Percentiles rank a stretch among this genome's conserved stretches.
phyloP scores from a whole-genome alignment of 30 jellyfish, hydroid and myxozoan genomes.

The Morbakka virulenta region DNA sequence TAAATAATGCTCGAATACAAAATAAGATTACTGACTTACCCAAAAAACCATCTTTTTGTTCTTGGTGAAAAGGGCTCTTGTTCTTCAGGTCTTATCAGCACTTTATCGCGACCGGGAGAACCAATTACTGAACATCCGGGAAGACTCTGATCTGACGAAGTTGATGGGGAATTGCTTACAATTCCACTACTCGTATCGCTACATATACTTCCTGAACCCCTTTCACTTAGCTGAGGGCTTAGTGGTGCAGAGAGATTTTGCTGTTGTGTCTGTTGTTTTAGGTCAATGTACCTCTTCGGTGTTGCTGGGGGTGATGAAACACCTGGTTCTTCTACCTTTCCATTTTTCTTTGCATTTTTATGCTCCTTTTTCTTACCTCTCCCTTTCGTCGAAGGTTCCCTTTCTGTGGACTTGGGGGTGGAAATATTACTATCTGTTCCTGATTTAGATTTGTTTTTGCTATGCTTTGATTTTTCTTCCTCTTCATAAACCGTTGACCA shows the following conservation, averaged over 20 bases:
- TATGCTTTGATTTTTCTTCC: constrained; percentile 63
- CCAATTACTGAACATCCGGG: constrained; percentile 37
- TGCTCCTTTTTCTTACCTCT: constrained; percentile 7
- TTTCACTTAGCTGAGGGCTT: background rate
- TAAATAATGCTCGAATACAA: no score
- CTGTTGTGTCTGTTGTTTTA: background rate
- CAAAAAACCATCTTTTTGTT: constrained; percentile 70
- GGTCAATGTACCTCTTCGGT: background rate
- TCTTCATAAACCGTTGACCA: constrained; percentile 99
- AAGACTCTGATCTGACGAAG: constrained; percentile 72
- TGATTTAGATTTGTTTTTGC: constrained; percentile 10
- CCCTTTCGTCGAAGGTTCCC: background rate
- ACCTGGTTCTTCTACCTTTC: constrained; percentile 6
- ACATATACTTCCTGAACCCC: constrained; percentile 57
- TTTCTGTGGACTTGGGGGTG: background rate
- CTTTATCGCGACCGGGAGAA: constrained; percentile 3
- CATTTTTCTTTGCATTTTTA: constrained; percentile 12
- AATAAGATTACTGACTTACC: constrained; percentile 26
- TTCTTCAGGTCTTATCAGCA: background rate
- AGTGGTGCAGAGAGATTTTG: background rate
- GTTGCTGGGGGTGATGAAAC: constrained; percentile 7
- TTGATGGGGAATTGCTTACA: constrained; percentile 61
- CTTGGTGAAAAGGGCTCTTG: constrained; percentile 63
- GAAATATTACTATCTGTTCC: background rate
- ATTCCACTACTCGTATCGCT: constrained; percentile 85